Evolutionary conservation across 1,140 invertebrate species (phyloP).

Genomic region (Polyergus mexicanus): DNA sequence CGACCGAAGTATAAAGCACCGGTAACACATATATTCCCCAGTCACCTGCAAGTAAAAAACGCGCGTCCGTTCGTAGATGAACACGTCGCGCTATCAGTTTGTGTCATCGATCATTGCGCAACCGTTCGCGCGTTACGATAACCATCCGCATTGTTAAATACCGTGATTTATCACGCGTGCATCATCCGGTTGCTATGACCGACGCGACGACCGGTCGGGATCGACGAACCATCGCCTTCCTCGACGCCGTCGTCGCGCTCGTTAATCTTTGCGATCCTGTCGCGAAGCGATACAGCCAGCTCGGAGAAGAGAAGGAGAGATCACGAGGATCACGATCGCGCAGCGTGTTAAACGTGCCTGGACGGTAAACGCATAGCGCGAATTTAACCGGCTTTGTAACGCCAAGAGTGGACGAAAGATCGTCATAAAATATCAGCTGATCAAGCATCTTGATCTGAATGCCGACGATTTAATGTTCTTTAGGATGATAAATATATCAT

Average conservation of each 20-base stretch:
- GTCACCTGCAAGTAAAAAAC: conserved; percentile 48
- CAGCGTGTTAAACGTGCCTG: conserved; percentile 23
- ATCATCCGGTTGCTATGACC: conserved; percentile 9
- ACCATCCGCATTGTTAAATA: conserved; percentile 56
- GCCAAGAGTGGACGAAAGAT: neutral
- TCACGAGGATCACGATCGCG: conserved; percentile 23
- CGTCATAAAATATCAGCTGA: conserved; percentile 53
- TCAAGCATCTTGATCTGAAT: conserved; percentile 28
- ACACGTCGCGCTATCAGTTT: conserved; percentile 61
- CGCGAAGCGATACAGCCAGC: conserved; percentile 13
- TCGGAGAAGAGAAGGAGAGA: neutral
- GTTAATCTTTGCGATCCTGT: conserved; percentile 62
- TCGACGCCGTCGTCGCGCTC: conserved; percentile 34
- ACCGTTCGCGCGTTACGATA: conserved; percentile 46
- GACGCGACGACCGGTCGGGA: conserved; percentile 43
- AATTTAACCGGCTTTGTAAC: conserved; percentile 19
- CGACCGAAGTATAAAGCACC: conserved; percentile 35
- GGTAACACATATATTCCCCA: conserved; percentile 30
- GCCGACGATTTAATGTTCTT: conserved; percentile 11
- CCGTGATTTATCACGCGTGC: conserved; percentile 55
- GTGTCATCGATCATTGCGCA: conserved; percentile 65
- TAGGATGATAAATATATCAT: conserved; percentile 13
- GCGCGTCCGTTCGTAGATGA: conserved; percentile 41
- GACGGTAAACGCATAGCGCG: conserved; percentile 33
- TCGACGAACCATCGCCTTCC: conserved; percentile 14